Percentiles rank a stretch among this genome's conserved stretches.
phyloP scores from a whole-genome alignment of 2,113 vertebrate genomes.

The Bos javanicus region DNA sequence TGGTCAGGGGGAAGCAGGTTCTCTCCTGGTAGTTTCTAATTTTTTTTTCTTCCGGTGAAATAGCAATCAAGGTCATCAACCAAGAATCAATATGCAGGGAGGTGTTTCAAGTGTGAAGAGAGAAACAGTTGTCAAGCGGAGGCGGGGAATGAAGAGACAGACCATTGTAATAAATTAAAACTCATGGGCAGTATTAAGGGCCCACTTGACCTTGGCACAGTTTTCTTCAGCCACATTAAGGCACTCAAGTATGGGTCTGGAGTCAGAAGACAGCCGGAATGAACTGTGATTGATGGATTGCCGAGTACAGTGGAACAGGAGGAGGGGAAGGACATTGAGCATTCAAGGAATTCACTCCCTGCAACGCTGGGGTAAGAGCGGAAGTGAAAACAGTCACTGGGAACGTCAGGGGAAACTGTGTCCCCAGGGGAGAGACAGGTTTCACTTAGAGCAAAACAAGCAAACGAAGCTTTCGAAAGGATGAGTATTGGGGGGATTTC shows the following conservation, averaged over 20 bases:
- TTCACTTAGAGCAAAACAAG: neutral
- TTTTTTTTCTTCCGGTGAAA: neutral
- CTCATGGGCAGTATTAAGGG: neutral
- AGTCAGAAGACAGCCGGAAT: neutral
- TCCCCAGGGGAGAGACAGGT: neutral
- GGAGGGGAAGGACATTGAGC: neutral
- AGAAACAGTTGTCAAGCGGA: neutral
- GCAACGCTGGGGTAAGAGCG: neutral
- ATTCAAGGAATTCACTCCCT: neutral
- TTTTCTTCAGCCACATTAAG: neutral
- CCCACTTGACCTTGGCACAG: neutral
- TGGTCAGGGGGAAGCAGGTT: neutral
- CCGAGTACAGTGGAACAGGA: neutral
- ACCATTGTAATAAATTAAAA: neutral
- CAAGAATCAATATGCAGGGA: neutral
- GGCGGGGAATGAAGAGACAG: neutral
- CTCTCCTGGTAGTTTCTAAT: neutral
- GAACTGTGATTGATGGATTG: neutral
- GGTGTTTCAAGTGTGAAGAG: neutral
- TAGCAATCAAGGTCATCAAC: neutral
- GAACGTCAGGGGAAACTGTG: neutral
- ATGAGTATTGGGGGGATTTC: neutral
- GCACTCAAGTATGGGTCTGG: neutral
- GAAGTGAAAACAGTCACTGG: neutral
- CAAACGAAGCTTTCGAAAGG: neutral